These are phyloP conservation scores for Aerospiza tachiro DNA, from an alignment of 2,797 vertebrate genomes.

Conservation along the genomic window DNA sequence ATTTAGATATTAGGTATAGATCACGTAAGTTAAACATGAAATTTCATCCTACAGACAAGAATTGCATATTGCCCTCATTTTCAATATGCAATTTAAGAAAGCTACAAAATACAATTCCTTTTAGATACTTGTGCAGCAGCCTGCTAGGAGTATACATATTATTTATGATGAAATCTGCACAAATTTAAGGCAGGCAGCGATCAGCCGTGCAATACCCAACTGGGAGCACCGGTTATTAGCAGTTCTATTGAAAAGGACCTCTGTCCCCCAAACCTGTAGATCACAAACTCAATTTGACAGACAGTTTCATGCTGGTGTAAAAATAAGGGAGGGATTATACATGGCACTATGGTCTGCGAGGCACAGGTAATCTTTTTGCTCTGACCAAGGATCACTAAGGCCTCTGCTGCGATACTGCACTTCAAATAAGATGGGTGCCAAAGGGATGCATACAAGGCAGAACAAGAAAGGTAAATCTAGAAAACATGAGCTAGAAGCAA, in stretches of 20 bases:
- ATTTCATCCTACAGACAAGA: conserved; percentile 30
- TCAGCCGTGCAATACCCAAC: neutral
- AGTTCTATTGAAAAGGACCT: neutral
- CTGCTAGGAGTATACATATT: neutral
- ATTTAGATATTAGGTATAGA: conserved; percentile 50
- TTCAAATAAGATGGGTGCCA: neutral
- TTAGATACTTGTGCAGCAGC: neutral
- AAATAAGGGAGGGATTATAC: neutral
- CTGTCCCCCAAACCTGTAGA: neutral
- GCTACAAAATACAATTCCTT: neutral
- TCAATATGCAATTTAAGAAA: neutral
- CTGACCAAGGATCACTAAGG: neutral
- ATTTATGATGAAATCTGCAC: neutral
- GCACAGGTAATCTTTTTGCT: neutral
- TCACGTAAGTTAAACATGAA: conserved; percentile 18
- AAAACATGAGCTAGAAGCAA: neutral
- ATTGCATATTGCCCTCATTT: neutral
- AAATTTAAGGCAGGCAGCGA: neutral
- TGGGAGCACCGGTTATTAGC: neutral
- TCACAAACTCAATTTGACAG: neutral
- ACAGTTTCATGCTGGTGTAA: neutral
- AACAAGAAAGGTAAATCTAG: neutral
- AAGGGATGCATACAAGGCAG: neutral
- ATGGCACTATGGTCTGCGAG: neutral
- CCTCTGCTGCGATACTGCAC: neutral